A percentile compares a stretch with the other conserved stretches of the same genome.
Evolutionary conservation across 1,140 invertebrate genomes (phyloP).

Genomic region (Heliconius nattereri): DNA sequence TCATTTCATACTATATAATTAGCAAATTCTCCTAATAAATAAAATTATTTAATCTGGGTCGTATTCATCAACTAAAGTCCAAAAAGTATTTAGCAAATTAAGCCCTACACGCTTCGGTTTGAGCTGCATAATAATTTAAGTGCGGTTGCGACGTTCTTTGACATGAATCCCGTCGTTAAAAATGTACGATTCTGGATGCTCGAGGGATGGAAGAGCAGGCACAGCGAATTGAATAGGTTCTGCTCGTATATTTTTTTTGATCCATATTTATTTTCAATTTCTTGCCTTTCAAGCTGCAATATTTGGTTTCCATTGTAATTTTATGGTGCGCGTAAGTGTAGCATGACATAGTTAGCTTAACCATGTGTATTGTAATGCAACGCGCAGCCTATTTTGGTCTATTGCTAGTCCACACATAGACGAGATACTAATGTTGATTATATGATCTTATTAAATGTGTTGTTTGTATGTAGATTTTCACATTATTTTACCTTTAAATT

Average conservation of each 20-base stretch:
- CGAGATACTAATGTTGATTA: neutral
- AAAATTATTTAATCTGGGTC: constrained; percentile 25
- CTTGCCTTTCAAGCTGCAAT: neutral
- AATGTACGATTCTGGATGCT: constrained; percentile 40
- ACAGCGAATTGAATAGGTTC: constrained; percentile 18
- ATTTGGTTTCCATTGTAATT: neutral
- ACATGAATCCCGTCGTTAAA: constrained; percentile 44
- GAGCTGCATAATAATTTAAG: constrained; percentile 25
- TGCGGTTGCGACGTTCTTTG: constrained; percentile 24
- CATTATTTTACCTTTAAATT: too few relatives aligned
- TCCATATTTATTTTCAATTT: constrained; percentile 11
- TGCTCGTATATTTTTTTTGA: neutral
- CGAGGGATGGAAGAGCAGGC: constrained; percentile 14
- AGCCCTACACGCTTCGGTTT: constrained; percentile 5
- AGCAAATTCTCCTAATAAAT: neutral
- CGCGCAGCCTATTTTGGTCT: constrained; percentile 33
- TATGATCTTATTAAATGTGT: neutral
- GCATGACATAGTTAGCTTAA: constrained; percentile 36
- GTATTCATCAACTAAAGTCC: neutral
- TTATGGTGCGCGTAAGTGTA: constrained; percentile 38
- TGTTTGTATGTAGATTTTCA: neutral
- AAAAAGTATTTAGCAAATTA: constrained; percentile 18
- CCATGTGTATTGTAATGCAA: constrained; percentile 23
- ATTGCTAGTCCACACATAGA: constrained; percentile 1
- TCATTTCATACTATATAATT: neutral